Base-by-base conservation (phyloP, 2,113 vertebrate genomes). In the pig (Sus scrofa) region DNA sequence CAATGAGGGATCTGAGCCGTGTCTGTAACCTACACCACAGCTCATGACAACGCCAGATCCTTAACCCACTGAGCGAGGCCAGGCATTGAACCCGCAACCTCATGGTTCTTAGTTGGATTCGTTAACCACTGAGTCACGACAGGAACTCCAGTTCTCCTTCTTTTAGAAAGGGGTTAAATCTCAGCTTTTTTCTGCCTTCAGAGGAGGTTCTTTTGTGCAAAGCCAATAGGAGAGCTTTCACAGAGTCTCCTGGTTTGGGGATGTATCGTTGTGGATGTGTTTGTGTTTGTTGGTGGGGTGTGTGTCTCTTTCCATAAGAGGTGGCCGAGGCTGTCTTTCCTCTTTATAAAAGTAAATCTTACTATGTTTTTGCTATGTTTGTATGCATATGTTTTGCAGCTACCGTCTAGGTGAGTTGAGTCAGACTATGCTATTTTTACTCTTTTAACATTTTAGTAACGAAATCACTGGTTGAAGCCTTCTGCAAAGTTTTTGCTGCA, bases 101-200 rank as follows among this genome's bases (percentile, higher is more conserved):
- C n/a, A n/a, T n/a, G n/a, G n/a, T n/a, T n/a, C n/a, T n/a, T n/a
- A n/a, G n/a, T n/a, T n/a, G n/a, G n/a, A n/a, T n/a, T n/a, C n/a
- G n/a, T n/a, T n/a, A n/a, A n/a, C n/a, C n/a, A n/a, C n/a, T n/a
- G n/a, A n/a, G n/a, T n/a, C n/a, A n/a, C n/a, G n/a, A n/a, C n/a
- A n/a, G n/a, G n/a, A n/a, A n/a, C n/a, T n/a, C n/a, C n/a, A n/a
- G 63, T 34, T 90, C 34, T 86, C 97, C 93, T 34, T 71, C 74
- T 94, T 96, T 75, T 16, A 91, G 44, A 8, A 44, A 95, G 30
- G 14, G 2, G 30, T 82, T 85, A 73, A 89, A 89, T 95, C 68
- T 73, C 60, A 78, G 3, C 62, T 90, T 39, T 81, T 94, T 50
- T 15, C 18, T 11, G 19, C 68, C 65, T 73, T 95, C 89, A 97